phyloP scores from a whole-genome alignment of 2,113 vertebrate species.

The Elephantulus edwardii region DNA sequence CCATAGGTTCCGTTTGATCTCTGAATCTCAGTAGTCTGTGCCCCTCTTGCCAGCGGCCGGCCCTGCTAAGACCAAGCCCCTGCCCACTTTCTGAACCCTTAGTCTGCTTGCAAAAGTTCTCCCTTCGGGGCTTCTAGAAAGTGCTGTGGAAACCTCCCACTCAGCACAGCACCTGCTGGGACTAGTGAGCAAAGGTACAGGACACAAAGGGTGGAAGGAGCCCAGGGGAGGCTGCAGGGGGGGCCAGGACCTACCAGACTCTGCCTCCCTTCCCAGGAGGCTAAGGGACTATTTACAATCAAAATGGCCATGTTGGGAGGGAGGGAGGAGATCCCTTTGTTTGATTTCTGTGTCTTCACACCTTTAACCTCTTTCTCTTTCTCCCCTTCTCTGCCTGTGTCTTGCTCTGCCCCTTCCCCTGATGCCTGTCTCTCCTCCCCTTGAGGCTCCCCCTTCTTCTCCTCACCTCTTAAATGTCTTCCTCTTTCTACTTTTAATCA shows the following conservation, averaged over 20 bases:
- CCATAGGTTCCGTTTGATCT: no score
- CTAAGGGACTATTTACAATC: neutral
- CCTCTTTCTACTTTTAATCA: neutral
- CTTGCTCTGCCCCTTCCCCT: neutral
- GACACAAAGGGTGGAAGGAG: neutral
- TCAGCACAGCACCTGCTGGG: neutral
- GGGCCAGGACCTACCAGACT: neutral
- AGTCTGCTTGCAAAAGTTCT: rapidly evolving
- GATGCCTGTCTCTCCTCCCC: neutral
- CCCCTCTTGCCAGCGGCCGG: neutral
- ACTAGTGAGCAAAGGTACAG: no score
- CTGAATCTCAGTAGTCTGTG: neutral
- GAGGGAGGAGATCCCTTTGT: no score
- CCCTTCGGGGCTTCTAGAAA: neutral
- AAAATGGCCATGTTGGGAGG: neutral
- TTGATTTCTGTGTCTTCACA: neutral
- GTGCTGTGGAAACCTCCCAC: neutral
- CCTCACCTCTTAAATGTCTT: neutral
- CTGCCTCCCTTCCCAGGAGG: neutral
- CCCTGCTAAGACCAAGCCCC: neutral
- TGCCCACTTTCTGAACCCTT: rapidly evolving
- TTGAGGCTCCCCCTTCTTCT: neutral
- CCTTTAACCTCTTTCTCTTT: constrained; percentile 54
- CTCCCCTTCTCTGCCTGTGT: neutral
- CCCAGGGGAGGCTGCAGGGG: neutral